Evolutionary conservation across 2,888 invertebrate genomes (phyloP), one percentile per base, ranked within the genome.

Genomic region (Gisinianus flammeolus): DNA sequence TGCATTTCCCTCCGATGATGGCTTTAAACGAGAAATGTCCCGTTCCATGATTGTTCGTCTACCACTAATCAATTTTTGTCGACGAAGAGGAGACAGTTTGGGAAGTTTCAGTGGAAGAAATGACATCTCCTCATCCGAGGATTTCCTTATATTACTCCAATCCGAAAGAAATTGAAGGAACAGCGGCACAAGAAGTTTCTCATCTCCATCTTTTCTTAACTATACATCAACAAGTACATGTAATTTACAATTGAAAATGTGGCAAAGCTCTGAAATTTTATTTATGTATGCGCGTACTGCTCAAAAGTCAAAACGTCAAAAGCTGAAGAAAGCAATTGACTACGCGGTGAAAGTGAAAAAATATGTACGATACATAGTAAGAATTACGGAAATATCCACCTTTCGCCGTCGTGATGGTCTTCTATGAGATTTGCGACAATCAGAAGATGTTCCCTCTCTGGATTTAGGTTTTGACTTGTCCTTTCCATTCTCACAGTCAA

Each of bases 141-240:
- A 8, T 56, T 72, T 72, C 30, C 33, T 22, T 33, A 31, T 31
- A 56, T 58, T 72, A 28, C 58, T 31, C 71, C 12, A 71, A 71
- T 54, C 71, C 72, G 58, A 72, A 30, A 72, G 58, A 24, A 72
- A 58, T 24, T 72, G 72, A 72, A 72, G 72, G 58, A 72, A 58
- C 16, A 72, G 72, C 24, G 72, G 72, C 6, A 72, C 26, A 26
- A 72, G 56, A 16, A 52, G 58, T 30, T 56, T n/a, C 22, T 72
- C 58, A 16, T 31, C 58, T n/a, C 58, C 58, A 58, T 26, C 10
- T 58, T 30, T 52, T n/a, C 28, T 12, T 54, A 26, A 58, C 44
- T 30, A 72, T 24, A 30, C 8, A 26, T 19, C 56, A 26, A 58
- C 31, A n/a, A n/a, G n/a, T n/a, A n/a, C n/a, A n/a, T 12, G 30